Conservation (phyloP, 2,113 vertebrate species). For the Scolopax mira region DNA sequence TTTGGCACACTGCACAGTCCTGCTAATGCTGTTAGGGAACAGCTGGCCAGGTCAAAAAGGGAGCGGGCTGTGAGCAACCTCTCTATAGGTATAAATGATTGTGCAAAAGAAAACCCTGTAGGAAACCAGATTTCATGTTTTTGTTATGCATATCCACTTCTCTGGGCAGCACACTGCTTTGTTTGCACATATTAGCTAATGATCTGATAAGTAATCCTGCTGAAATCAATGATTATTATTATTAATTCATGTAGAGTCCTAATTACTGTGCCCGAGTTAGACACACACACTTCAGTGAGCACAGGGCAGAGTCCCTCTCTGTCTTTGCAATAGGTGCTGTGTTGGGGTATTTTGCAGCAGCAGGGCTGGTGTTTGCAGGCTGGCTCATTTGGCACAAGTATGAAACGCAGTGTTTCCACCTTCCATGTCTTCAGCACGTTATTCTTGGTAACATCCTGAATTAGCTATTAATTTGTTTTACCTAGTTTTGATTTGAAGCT, state of each 20-base stretch:
- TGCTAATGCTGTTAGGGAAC: neutral
- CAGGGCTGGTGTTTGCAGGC: neutral
- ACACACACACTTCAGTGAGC: neutral
- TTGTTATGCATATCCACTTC: neutral
- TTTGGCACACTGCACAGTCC: neutral
- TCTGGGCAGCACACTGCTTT: neutral
- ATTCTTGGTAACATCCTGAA: neutral
- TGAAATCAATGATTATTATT: neutral
- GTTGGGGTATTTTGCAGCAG: neutral
- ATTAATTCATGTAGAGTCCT: neutral
- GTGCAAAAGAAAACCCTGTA: neutral
- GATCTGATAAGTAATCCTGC: neutral
- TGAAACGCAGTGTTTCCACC: neutral
- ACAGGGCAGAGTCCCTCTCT: neutral
- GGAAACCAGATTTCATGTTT: neutral
- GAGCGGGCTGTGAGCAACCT: neutral
- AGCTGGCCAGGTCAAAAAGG: neutral
- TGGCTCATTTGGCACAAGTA: neutral
- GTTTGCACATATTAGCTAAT: neutral
- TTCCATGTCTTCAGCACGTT: neutral
- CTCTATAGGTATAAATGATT: neutral
- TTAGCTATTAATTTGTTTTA: neutral
- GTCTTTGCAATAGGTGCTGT: neutral
- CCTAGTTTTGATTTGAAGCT: neutral
- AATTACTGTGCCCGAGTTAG: neutral